A percentile compares a stretch with the other conserved stretches of the same genome.
phyloP scores from a whole-genome alignment of 2,888 invertebrate species.

The Nomada goodeniana region DNA sequence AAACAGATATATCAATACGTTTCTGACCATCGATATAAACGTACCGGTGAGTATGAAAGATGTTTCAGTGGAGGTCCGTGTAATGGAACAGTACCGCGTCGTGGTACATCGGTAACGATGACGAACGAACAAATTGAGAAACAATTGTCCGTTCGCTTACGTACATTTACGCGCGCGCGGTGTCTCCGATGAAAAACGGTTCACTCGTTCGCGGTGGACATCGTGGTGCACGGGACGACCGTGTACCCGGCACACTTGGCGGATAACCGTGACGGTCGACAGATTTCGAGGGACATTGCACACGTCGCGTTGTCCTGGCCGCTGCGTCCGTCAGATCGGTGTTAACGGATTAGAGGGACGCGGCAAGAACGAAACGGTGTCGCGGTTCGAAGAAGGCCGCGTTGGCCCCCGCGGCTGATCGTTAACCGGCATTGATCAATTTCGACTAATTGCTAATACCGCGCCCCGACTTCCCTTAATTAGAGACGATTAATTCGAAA shows the following conservation, averaged over 20 bases:
- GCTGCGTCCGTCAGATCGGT: conserved; percentile 37
- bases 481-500: conserved; percentile 80
- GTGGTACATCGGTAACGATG: no score
- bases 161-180: no score
- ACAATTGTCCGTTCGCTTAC: no score
- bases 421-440: conserved; percentile 76
- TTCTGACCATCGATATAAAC: no score
- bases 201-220: conserved; percentile 31
- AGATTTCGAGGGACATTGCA: conserved; percentile 51
- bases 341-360: conserved; percentile 42
- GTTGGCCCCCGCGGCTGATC: background rate
- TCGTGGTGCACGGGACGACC: conserved; percentile 21
- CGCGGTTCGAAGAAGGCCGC: background rate
- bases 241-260: conserved; percentile 47
- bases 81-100: no score
- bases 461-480: conserved; percentile 75
- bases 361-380: conserved; percentile 40
- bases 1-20: no score
- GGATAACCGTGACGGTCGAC: conserved; percentile 56
- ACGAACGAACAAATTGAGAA: no score
- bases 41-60: no score
- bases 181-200: no score
- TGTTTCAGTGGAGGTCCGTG: no score
- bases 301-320: conserved; percentile 9
- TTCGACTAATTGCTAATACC: conserved; percentile 77